Conservation (phyloP, 1,140 invertebrate genomes). For the Hypsibius dujardini region DNA sequence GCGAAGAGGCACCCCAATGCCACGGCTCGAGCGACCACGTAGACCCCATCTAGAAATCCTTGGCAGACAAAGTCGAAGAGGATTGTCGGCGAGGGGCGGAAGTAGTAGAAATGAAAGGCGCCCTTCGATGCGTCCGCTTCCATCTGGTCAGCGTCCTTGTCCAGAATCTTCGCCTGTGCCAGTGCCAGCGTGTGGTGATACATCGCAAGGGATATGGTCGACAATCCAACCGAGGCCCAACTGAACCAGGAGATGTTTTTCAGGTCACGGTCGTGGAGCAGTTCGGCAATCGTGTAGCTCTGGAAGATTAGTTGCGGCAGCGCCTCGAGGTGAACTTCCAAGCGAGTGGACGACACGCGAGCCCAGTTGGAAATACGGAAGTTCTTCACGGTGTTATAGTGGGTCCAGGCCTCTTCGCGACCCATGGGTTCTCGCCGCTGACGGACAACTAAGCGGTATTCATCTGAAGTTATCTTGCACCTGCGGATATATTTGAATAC, state of each 20-base stretch:
- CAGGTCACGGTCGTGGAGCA: constrained; percentile 11
- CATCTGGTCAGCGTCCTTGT: constrained; percentile 1
- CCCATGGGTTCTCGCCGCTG: not conserved
- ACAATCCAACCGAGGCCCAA: not conserved
- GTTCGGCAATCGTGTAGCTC: constrained; percentile 1
- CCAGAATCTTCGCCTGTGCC: constrained; percentile 4
- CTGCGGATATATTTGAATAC: not conserved
- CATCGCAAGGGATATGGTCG: not conserved
- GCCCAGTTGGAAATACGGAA: constrained; percentile 14
- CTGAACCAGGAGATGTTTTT: constrained; percentile 13
- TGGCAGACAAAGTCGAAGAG: not conserved
- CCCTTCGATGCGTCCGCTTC: not conserved
- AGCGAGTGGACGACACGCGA: not conserved
- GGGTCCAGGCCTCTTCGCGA: constrained; percentile 2
- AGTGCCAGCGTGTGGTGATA: constrained; percentile 16
- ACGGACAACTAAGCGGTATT: not conserved
- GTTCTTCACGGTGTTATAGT: constrained; percentile 7
- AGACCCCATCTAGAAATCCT: not conserved
- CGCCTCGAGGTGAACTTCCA: constrained; percentile 6
- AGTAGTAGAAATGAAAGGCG: not conserved
- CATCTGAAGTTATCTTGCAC: not conserved
- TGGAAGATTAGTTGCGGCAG: constrained; percentile 12
- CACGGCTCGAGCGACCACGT: constrained; percentile 7
- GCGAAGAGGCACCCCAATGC: not conserved
- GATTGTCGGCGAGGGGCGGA: not conserved